Conservation (phyloP, 2,888 invertebrate species). For the Andrena marginata region DNA sequence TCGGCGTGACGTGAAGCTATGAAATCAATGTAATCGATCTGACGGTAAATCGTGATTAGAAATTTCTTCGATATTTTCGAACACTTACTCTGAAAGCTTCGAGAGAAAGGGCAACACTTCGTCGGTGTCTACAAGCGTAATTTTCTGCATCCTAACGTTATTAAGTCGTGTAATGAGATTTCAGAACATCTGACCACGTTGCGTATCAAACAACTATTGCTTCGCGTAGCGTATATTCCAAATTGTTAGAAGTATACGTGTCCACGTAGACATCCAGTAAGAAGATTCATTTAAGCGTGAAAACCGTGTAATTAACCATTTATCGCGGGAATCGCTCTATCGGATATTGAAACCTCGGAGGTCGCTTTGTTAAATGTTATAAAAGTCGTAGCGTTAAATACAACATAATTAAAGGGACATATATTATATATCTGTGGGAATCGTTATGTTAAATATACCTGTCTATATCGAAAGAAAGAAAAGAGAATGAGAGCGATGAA, state of each 20-base stretch:
- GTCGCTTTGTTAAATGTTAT: slow-evolving; percentile 44
- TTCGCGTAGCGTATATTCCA: slow-evolving; percentile 61
- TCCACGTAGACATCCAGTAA: slow-evolving; percentile 43
- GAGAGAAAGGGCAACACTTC: slow-evolving; percentile 23
- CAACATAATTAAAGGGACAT: slow-evolving; percentile 34
- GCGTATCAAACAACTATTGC: slow-evolving; percentile 50
- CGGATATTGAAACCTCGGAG: slow-evolving; percentile 45
- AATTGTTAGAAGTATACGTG: slow-evolving; percentile 58
- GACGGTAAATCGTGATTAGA: slow-evolving; percentile 21
- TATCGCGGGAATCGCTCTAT: slow-evolving; percentile 52
- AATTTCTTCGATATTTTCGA: slow-evolving; percentile 21
- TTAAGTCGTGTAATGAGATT: slow-evolving; percentile 35
- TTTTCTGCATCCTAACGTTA: slow-evolving; percentile 13
- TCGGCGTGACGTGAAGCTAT: slow-evolving; percentile 19
- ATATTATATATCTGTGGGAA: slow-evolving; percentile 44
- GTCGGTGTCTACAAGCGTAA: slow-evolving; percentile 53
- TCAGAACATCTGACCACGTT: slow-evolving; percentile 14
- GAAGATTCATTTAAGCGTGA: slow-evolving; percentile 45
- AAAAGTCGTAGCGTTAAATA: slow-evolving; percentile 51
- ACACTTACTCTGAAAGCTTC: slow-evolving; percentile 19
- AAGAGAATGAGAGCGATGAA: neutral
- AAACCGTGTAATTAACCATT: slow-evolving; percentile 45
- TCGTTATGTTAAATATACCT: slow-evolving; percentile 48
- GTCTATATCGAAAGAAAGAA: neutral
- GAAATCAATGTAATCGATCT: slow-evolving; percentile 40